Evolutionary conservation across 2,888 invertebrate species (phyloP).

Genomic region (Ceramica pisi): DNA sequence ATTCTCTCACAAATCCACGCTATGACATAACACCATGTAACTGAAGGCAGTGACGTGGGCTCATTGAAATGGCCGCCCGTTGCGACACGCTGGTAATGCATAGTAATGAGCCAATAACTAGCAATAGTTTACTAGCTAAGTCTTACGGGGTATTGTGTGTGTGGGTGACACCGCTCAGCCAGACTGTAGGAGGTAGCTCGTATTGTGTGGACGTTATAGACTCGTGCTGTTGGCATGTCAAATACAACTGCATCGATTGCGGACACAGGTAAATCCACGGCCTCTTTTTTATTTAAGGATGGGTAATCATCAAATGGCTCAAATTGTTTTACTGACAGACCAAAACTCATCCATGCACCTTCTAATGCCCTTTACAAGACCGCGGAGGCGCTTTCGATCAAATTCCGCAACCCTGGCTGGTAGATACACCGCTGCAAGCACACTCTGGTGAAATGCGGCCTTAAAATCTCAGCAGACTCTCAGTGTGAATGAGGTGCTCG

Average conservation of each 20-base stretch:
- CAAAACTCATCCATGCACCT: too few species aligned
- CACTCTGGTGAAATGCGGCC: too few species aligned
- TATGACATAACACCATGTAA: constrained; percentile 20
- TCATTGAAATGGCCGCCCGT: neutral
- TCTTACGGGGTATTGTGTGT: constrained; percentile 20
- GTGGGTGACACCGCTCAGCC: neutral
- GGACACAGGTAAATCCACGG: neutral
- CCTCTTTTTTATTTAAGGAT: too few species aligned
- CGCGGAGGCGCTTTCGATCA: too few species aligned
- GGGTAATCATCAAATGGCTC: too few species aligned
- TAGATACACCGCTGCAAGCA: too few species aligned
- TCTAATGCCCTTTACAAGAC: too few species aligned
- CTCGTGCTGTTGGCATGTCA: neutral
- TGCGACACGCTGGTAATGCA: constrained; percentile 15
- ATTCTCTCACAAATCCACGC: constrained; percentile 1
- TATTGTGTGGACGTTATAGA: too few species aligned
- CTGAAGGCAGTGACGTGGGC: constrained; percentile 8
- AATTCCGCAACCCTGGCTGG: too few species aligned
- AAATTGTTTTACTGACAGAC: too few species aligned
- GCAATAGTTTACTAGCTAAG: constrained; percentile 13
- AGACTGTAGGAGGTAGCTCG: neutral
- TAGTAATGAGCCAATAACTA: constrained; percentile 28
- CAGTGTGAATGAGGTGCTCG: too few species aligned
- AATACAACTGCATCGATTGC: neutral
- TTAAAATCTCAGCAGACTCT: too few species aligned